Conservation (phyloP, 1,140 invertebrate species). For the Saccostrea glomerata region DNA sequence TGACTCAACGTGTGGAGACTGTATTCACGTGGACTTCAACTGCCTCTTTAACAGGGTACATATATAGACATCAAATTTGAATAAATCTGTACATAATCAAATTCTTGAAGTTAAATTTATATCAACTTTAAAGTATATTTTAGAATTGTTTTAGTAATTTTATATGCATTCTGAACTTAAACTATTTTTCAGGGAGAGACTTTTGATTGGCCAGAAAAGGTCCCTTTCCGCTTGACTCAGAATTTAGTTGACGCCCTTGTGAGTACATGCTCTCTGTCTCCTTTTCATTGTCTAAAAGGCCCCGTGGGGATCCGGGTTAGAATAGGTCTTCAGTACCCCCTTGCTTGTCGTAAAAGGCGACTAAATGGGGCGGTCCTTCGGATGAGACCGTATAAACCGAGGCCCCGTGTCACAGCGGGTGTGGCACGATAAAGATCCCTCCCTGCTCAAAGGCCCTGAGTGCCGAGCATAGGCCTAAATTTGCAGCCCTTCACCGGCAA, state of each 20-base stretch:
- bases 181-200: conserved; percentile 84
- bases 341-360: too few relatives aligned
- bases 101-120: background rate
- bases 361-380: too few relatives aligned
- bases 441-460: too few relatives aligned
- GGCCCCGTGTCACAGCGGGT: too few relatives aligned
- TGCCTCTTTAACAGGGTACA: conserved; percentile 94
- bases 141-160: background rate
- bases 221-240: conserved; percentile 96
- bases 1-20: conserved; percentile 93
- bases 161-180: background rate
- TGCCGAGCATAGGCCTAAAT: too few relatives aligned
- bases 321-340: too few relatives aligned
- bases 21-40: conserved; percentile 99
- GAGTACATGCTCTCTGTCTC: conserved; percentile 45
- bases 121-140: background rate
- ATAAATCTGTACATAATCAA: background rate
- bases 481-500: too few relatives aligned
- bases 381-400: too few relatives aligned
- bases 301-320: too few relatives aligned
- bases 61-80: background rate
- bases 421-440: too few relatives aligned
- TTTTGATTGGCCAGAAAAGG: conserved; percentile 93
- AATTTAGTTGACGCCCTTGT: conserved; percentile 97
- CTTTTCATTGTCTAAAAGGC: too few relatives aligned